A percentile compares a stretch with the other conserved stretches of the same genome.
These are phyloP conservation scores for Sinelater perroti DNA, from an alignment of 2,888 invertebrate genomes.

Conservation along the genomic window DNA sequence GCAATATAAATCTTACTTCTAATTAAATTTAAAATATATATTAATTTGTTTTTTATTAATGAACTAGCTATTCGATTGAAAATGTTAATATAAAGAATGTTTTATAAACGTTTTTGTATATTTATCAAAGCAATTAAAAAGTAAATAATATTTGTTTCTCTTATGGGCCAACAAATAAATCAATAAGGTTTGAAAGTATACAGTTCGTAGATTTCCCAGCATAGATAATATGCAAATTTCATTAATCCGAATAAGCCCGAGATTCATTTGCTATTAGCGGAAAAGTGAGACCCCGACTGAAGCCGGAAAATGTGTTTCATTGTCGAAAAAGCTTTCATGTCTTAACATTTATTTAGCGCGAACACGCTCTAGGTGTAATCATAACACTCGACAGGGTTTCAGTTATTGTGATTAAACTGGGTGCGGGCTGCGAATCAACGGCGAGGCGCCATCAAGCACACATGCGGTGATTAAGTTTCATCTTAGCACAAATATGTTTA, in stretches of 20 bases:
- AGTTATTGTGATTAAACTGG: slow-evolving; percentile 40
- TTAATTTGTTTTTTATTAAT: too few species aligned
- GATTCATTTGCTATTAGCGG: slow-evolving; percentile 43
- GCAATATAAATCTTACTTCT: too few species aligned
- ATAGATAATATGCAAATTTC: slow-evolving; percentile 51
- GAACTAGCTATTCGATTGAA: too few species aligned
- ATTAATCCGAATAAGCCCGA: slow-evolving; percentile 46
- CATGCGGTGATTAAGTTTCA: slow-evolving; percentile 26
- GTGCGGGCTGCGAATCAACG: slow-evolving; percentile 25
- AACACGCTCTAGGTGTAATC: slow-evolving; percentile 24
- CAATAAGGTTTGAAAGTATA: slow-evolving; percentile 21
- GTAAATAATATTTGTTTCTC: too few species aligned
- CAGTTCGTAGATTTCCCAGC: slow-evolving; percentile 41
- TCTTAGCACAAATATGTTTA: slow-evolving; percentile 25
- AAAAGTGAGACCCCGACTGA: slow-evolving; percentile 22
- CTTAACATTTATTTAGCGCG: slow-evolving; percentile 38
- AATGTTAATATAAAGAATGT: too few species aligned
- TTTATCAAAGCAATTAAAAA: too few species aligned
- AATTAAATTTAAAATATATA: too few species aligned
- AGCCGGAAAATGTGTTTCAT: slow-evolving; percentile 35
- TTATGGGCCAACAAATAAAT: too few species aligned
- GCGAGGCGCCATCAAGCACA: slow-evolving; percentile 19
- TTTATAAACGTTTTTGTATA: too few species aligned
- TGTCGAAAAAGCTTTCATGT: slow-evolving; percentile 36
- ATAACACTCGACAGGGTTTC: slow-evolving; percentile 33